A percentile compares a stretch with the other conserved stretches of the same genome.
phyloP scores from a whole-genome alignment of 2,113 vertebrate species.

The Rhabdornis inornatus region DNA sequence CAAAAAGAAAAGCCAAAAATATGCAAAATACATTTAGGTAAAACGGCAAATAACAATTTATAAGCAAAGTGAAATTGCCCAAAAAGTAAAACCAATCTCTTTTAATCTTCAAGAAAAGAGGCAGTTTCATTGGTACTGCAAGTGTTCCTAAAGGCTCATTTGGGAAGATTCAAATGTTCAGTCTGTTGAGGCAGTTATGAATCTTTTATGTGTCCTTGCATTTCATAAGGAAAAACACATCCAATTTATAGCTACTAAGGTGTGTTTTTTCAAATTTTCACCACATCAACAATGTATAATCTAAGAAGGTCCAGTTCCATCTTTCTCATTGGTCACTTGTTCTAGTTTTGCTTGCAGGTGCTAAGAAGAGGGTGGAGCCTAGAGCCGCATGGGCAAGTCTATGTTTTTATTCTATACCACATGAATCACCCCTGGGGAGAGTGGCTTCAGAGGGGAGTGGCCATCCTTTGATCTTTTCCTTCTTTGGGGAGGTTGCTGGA shows the following conservation, averaged over 20 bases:
- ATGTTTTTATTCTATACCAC: neutral
- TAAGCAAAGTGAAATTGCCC: neutral
- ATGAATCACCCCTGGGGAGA: accelerated
- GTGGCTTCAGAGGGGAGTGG: neutral
- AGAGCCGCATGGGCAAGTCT: accelerated
- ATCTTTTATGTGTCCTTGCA: neutral
- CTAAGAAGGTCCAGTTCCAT: neutral
- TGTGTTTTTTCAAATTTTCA: neutral
- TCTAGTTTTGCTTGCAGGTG: neutral
- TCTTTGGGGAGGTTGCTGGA: neutral
- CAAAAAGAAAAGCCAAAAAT: neutral
- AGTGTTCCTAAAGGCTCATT: neutral
- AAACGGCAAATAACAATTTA: neutral
- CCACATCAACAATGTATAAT: neutral
- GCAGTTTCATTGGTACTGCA: neutral
- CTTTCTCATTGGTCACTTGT: neutral
- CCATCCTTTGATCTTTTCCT: neutral
- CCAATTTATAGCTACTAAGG: neutral
- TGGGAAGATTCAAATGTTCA: neutral
- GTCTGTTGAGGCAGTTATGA: neutral
- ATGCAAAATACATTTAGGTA: neutral
- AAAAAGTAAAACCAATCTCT: neutral
- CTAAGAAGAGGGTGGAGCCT: neutral
- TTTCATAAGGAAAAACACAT: neutral
- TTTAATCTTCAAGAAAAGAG: neutral